A percentile compares a stretch with the other conserved stretches of the same genome.
Evolutionary conservation across 2,888 invertebrate genomes (phyloP).

Genomic region (Lithophane socia): DNA sequence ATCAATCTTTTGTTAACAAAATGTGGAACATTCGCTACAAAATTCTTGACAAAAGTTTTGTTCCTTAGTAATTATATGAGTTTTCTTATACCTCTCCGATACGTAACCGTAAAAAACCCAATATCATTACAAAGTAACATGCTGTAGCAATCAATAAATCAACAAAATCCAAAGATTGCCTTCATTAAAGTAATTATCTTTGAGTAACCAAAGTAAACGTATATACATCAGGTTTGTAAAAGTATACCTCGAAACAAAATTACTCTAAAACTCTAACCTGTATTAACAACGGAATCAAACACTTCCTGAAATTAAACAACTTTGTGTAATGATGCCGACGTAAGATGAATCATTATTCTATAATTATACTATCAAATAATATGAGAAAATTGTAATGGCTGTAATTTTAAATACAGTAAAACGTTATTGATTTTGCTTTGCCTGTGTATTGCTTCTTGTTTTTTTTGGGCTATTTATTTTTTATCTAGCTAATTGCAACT

Average conservation of each 20-base stretch:
- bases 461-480: neutral
- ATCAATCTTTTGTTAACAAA: neutral
- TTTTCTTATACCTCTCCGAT: too few relatives aligned
- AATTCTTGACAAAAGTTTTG: neutral
- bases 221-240: constrained; percentile 51
- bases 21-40: neutral
- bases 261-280: constrained; percentile 49
- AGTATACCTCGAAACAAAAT: constrained; percentile 55
- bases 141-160: constrained; percentile 51
- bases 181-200: constrained; percentile 61
- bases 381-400: constrained; percentile 46
- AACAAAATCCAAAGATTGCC: constrained; percentile 50
- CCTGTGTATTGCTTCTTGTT: neutral
- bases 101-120: neutral
- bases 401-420: constrained; percentile 52
- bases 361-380: constrained; percentile 64
- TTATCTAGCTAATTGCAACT: neutral
- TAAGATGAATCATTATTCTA: constrained; percentile 47
- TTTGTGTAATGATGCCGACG: constrained; percentile 59
- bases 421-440: constrained; percentile 30
- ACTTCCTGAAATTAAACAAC: constrained; percentile 65
- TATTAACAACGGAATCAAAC: constrained; percentile 55
- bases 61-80: neutral
- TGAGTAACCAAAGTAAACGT: constrained; percentile 50
- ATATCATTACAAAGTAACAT: constrained; percentile 41